These are phyloP conservation scores for Orius insidiosus DNA, from an alignment of 1,140 invertebrate genomes.

Conservation along the genomic window DNA sequence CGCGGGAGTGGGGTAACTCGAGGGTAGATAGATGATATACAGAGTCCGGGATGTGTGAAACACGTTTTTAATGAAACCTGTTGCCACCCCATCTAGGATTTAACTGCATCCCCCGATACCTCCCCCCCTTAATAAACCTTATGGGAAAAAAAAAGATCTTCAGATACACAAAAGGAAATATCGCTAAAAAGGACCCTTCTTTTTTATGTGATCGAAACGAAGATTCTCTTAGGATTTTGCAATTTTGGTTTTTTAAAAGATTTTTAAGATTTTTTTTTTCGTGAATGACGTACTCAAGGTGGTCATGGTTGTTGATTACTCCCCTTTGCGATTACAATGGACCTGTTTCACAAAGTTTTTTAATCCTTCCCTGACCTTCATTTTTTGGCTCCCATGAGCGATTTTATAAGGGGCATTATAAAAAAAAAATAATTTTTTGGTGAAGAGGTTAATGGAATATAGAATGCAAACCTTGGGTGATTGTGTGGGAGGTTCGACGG, in stretches of 20 bases:
- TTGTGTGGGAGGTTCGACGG: no score
- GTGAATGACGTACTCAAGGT: no score
- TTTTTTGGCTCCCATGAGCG: no score
- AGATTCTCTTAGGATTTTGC: conserved; percentile 5
- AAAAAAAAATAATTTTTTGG: no score
- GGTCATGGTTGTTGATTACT: no score
- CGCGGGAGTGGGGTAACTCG: background rate
- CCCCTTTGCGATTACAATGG: no score
- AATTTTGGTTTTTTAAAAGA: background rate
- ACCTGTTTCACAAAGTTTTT: no score
- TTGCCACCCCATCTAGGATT: background rate
- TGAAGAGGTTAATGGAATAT: no score
- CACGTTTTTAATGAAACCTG: conserved; percentile 8
- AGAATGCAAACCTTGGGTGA: no score
- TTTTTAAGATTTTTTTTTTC: background rate
- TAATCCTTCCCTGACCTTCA: no score
- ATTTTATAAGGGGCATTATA: no score
- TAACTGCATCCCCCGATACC: background rate
- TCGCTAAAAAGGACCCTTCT: background rate
- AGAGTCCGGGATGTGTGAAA: conserved; percentile 8
- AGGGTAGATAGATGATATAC: conserved; percentile 5
- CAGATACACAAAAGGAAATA: conserved; percentile 3
- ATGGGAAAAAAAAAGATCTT: background rate
- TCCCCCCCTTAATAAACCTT: no score
- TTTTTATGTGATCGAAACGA: background rate